A percentile compares a stretch with the other conserved stretches of the same genome.
Evolutionary conservation across 2,113 vertebrate genomes (phyloP).

Genomic region (Macrotus californicus): DNA sequence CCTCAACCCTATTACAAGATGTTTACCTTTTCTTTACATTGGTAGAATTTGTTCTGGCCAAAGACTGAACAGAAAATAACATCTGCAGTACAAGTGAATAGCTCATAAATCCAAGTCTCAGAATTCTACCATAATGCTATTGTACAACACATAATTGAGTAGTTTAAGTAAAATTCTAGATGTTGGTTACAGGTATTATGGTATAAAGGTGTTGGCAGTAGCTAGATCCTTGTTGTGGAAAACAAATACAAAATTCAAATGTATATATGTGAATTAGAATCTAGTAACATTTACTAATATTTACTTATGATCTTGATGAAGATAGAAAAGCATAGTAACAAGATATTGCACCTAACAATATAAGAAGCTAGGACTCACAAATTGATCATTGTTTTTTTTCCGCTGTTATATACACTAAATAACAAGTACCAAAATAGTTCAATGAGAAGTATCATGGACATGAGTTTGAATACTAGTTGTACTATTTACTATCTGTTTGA

Average conservation of each 20-base stretch:
- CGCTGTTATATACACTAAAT: neutral
- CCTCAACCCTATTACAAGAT: neutral
- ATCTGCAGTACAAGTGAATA: neutral
- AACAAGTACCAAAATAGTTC: neutral
- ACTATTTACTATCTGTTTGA: neutral
- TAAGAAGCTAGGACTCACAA: neutral
- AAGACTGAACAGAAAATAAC: neutral
- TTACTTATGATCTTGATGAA: constrained; percentile 4
- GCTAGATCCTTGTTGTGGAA: neutral
- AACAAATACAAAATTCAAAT: neutral
- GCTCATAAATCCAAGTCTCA: neutral
- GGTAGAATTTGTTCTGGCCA: neutral
- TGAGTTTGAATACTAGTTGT: neutral
- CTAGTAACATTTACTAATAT: neutral
- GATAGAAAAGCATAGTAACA: neutral
- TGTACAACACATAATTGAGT: neutral
- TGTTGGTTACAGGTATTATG: neutral
- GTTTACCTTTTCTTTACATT: neutral
- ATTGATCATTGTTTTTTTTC: neutral
- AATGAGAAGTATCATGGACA: neutral
- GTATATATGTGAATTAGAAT: neutral
- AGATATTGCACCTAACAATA: neutral
- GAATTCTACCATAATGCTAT: neutral
- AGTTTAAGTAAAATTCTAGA: neutral
- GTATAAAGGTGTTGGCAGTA: neutral